phyloP scores from a whole-genome alignment of 2,888 invertebrate species.

The Hypena proboscidalis region DNA sequence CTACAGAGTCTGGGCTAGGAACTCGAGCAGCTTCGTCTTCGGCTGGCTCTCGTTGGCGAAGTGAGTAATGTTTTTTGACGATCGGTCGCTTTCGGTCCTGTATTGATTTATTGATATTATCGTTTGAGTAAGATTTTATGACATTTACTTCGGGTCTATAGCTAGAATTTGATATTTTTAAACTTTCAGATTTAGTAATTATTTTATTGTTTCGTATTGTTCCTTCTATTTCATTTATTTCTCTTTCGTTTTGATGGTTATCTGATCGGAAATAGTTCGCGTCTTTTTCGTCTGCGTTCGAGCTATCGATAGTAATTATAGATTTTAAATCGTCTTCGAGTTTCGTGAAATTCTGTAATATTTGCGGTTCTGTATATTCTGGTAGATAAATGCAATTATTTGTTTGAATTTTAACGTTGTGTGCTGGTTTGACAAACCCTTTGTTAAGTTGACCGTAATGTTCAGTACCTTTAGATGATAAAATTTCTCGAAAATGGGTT shows the following conservation, averaged over 20 bases:
- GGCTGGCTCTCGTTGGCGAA: constrained; percentile 77
- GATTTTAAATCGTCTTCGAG: constrained; percentile 81
- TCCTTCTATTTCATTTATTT: constrained; percentile 82
- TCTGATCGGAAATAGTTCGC: constrained; percentile 63
- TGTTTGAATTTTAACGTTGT: constrained; percentile 49
- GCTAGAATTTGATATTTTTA: constrained; percentile 59
- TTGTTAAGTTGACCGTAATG: constrained; percentile 78
- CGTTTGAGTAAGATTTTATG: constrained; percentile 72
- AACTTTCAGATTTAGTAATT: constrained; percentile 76
- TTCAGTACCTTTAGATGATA: constrained; percentile 63
- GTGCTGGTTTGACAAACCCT: constrained; percentile 50
- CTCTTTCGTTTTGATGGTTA: constrained; percentile 80
- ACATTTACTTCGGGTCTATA: constrained; percentile 65
- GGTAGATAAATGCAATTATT: constrained; percentile 57
- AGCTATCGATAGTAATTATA: constrained; percentile 77
- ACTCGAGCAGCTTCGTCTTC: constrained; percentile 67
- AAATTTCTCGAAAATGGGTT: constrained; percentile 73
- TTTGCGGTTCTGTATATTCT: constrained; percentile 66
- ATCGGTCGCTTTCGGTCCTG: constrained; percentile 59
- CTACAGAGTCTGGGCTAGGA: constrained; percentile 72
- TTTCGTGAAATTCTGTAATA: constrained; percentile 70
- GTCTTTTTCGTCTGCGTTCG: constrained; percentile 72
- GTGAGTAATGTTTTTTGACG: constrained; percentile 80
- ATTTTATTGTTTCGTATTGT: constrained; percentile 80
- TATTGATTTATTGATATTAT: constrained; percentile 62